phyloP scores from a whole-genome alignment of 2,888 invertebrate genomes.

The Pilophorus perplexus region DNA sequence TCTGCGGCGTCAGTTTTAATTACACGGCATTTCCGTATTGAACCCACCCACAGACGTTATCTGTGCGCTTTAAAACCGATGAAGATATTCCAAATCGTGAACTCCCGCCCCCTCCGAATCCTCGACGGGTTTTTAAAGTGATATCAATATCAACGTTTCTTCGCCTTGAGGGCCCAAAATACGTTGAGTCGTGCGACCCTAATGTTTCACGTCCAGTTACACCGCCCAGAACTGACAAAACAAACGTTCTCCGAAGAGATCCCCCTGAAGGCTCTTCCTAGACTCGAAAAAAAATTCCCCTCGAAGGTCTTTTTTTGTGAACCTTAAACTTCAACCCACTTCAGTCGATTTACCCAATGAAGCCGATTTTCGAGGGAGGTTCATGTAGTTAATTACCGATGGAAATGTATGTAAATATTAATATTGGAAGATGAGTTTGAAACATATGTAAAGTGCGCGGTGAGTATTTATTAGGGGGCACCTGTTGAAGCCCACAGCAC shows the following conservation, averaged over 20 bases:
- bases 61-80: no score
- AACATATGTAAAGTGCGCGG: conserved; percentile 10
- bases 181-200: conserved; percentile 5
- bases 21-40: no score
- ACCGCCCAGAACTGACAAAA: conserved; percentile 16
- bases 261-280: not conserved
- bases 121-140: conserved; percentile 1
- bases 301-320: not conserved
- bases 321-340: no score
- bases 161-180: not conserved
- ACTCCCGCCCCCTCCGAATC: conserved; percentile 1
- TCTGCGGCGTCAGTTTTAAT: no score
- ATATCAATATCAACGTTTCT: conserved; percentile 22
- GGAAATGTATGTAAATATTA: conserved; percentile 32
- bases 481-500: conserved; percentile 6
- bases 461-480: no score
- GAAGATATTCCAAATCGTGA: not conserved
- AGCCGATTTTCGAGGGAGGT: not conserved
- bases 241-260: not conserved
- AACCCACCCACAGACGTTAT: no score
- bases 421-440: conserved; percentile 21
- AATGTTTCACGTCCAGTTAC: conserved; percentile 1
- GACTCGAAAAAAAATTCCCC: not conserved
- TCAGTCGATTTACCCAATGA: not conserved
- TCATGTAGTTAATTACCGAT: conserved; percentile 23